Conservation (phyloP, 2,113 vertebrate species). For the Circaetus gallicus region DNA sequence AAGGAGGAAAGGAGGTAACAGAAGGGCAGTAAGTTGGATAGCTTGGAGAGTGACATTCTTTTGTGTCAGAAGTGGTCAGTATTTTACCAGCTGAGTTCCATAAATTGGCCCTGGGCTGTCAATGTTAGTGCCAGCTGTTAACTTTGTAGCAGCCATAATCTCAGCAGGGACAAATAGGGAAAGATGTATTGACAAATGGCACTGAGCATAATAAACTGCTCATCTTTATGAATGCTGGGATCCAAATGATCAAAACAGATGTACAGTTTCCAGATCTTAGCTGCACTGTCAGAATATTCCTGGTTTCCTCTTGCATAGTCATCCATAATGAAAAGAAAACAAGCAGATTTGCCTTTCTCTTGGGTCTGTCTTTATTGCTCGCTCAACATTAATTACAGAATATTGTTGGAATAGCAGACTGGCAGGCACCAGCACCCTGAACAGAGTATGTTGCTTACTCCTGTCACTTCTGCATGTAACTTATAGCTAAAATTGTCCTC, state of each 20-base stretch:
- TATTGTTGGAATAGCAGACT: slow-evolving; percentile 57
- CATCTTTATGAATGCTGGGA: slow-evolving; percentile 66
- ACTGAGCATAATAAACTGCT: slow-evolving; percentile 66
- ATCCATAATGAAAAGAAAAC: slow-evolving; percentile 68
- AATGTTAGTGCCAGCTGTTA: slow-evolving; percentile 62
- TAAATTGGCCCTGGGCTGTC: slow-evolving; percentile 66
- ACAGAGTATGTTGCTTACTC: background rate
- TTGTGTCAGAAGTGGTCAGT: slow-evolving; percentile 62
- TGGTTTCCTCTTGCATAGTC: slow-evolving; percentile 50
- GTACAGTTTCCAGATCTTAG: slow-evolving; percentile 67
- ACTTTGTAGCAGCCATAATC: slow-evolving; percentile 62
- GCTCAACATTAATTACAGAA: slow-evolving; percentile 69
- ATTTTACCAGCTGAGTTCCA: slow-evolving; percentile 60
- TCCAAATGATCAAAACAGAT: slow-evolving; percentile 72
- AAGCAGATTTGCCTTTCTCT: slow-evolving; percentile 67
- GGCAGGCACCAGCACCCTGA: slow-evolving; percentile 34
- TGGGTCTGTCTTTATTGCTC: slow-evolving; percentile 64
- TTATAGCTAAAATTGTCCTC: slow-evolving; percentile 12
- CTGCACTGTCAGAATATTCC: slow-evolving; percentile 64
- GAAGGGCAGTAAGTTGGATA: slow-evolving; percentile 27
- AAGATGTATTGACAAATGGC: slow-evolving; percentile 70
- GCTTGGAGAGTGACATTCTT: background rate
- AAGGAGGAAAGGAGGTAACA: slow-evolving; percentile 25
- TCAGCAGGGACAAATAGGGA: slow-evolving; percentile 67
- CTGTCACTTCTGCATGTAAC: background rate